Evolutionary conservation across 2,113 vertebrate genomes (phyloP).

Genomic region (Peromyscus leucopus): DNA sequence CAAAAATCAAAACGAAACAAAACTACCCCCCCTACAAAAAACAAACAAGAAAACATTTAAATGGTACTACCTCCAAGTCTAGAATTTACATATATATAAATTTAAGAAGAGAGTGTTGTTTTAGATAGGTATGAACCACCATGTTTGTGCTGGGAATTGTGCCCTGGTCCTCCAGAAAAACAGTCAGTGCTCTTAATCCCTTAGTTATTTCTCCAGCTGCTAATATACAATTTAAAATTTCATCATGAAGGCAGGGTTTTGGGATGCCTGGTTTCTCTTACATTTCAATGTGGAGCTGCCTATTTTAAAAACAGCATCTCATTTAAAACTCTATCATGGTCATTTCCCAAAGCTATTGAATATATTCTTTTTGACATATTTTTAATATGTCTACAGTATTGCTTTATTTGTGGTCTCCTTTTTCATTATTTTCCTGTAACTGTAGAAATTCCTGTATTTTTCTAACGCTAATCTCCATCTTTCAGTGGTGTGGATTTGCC

Average conservation of each 20-base stretch:
- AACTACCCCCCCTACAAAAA: background rate
- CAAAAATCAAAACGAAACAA: background rate
- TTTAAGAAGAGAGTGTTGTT: background rate
- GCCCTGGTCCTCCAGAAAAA: background rate
- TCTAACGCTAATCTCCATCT: background rate
- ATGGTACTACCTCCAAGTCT: background rate
- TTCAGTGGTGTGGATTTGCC: slow-evolving; percentile 6
- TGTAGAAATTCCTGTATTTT: background rate
- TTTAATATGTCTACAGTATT: background rate
- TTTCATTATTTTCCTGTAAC: background rate
- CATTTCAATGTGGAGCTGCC: background rate
- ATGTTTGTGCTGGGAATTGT: background rate
- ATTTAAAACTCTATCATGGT: background rate
- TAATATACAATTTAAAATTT: background rate
- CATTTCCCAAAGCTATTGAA: background rate
- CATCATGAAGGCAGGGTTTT: background rate
- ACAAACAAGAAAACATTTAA: background rate
- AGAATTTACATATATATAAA: background rate
- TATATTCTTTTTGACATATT: background rate
- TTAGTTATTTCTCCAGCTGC: background rate
- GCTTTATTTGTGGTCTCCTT: background rate
- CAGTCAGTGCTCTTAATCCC: background rate
- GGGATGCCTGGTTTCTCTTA: background rate
- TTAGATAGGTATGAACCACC: background rate
- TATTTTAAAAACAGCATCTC: background rate